Evolutionary conservation across 2,888 invertebrate genomes (phyloP).

Genomic region (Nebria brevicollis): DNA sequence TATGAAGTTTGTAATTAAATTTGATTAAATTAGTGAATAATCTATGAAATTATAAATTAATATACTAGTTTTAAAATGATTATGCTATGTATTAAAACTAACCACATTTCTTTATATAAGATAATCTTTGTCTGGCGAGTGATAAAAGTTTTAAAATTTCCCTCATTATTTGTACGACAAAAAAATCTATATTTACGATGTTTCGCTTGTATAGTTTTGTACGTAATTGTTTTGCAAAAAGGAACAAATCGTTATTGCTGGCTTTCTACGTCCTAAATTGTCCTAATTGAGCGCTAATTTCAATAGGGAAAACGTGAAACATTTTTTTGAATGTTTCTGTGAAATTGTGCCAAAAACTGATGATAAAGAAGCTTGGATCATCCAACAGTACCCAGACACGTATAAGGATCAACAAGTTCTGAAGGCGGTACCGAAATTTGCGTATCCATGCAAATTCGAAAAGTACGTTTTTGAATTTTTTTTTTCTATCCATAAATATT

Average conservation of each 20-base stretch:
- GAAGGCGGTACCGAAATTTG: constrained; percentile 89
- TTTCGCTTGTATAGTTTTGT: background rate
- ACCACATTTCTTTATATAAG: background rate
- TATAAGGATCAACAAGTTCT: constrained; percentile 87
- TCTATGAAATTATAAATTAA: background rate
- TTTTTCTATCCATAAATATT: background rate
- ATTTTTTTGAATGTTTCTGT: constrained; percentile 84
- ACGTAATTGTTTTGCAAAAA: too few relatives aligned
- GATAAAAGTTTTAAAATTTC: background rate
- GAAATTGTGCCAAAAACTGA: constrained; percentile 78
- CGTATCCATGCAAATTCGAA: constrained; percentile 85
- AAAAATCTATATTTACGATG: background rate
- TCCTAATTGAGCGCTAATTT: constrained; percentile 4
- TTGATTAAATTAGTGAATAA: background rate
- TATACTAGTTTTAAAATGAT: background rate
- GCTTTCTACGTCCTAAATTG: constrained; percentile 23
- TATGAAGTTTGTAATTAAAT: background rate
- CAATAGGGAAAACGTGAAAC: constrained; percentile 80
- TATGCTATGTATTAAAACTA: background rate
- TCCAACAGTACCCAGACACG: constrained; percentile 85
- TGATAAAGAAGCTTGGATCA: constrained; percentile 75
- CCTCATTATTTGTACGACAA: background rate
- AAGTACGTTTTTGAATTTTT: constrained; percentile 68
- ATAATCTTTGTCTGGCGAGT: background rate
- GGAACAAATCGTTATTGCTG: background rate